These are phyloP conservation scores for Pseudois nayaur DNA, from an alignment of 2,113 vertebrate genomes.

Conservation along the genomic window DNA sequence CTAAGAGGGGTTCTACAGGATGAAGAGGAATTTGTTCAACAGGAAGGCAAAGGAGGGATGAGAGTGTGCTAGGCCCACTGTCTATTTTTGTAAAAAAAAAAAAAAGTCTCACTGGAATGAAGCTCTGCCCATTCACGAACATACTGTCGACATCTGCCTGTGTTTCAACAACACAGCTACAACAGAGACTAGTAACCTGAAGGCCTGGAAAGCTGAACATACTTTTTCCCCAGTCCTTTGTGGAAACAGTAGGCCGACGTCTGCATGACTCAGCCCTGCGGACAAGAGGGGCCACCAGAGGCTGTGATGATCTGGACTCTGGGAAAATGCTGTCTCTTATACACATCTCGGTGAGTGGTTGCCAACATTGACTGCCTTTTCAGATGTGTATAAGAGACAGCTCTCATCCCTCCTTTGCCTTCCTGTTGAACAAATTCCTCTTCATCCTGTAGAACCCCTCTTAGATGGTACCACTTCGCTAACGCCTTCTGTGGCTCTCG, in stretches of 20 bases:
- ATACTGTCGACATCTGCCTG: neutral
- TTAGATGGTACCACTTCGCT: too few relatives aligned
- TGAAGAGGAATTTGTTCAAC: neutral
- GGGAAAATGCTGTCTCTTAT: too few relatives aligned
- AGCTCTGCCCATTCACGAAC: neutral
- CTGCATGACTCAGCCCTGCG: neutral
- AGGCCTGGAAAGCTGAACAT: neutral
- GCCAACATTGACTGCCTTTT: too few relatives aligned
- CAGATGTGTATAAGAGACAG: too few relatives aligned
- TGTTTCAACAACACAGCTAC: accelerated
- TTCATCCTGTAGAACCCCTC: too few relatives aligned
- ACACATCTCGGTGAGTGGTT: too few relatives aligned
- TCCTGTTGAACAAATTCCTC: too few relatives aligned
- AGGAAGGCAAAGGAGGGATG: neutral
- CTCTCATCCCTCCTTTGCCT: too few relatives aligned
- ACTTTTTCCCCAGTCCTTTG: neutral
- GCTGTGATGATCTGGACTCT: neutral
- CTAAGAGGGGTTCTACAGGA: neutral
- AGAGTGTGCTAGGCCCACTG: neutral
- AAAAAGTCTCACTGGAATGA: neutral
- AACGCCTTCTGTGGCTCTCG: too few relatives aligned
- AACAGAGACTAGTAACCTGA: neutral
- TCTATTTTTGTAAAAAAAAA: neutral
- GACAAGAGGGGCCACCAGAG: neutral
- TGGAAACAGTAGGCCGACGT: neutral